These are phyloP conservation scores for Anser cygnoides DNA, from an alignment of 2,113 vertebrate genomes.

Conservation along the genomic window DNA sequence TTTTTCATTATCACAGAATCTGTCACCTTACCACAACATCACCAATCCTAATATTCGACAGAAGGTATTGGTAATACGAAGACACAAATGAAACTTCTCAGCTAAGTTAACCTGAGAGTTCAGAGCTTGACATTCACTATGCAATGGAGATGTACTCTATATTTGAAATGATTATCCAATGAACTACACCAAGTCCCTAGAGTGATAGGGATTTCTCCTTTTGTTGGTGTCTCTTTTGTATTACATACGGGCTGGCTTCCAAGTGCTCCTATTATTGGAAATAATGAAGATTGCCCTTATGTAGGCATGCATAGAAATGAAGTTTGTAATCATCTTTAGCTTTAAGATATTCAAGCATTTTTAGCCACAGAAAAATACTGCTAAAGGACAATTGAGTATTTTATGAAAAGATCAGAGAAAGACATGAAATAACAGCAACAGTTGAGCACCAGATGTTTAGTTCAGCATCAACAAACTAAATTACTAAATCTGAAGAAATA, in stretches of 20 bases:
- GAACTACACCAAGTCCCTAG: neutral
- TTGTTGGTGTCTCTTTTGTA: neutral
- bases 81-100: neutral
- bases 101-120: neutral
- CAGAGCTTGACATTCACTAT: neutral
- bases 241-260: neutral
- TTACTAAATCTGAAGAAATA: neutral
- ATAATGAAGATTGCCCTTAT: neutral
- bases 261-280: neutral
- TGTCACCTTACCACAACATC: neutral
- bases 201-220: neutral
- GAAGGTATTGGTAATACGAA: neutral
- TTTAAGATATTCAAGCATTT: neutral
- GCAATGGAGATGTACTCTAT: neutral
- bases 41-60: neutral
- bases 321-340: neutral
- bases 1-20: neutral
- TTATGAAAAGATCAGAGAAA: neutral
- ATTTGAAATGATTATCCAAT: neutral
- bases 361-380: neutral
- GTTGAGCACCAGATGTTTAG: neutral
- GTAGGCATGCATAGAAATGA: neutral
- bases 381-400: neutral
- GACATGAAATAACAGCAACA: neutral
- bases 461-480: neutral